Conservation (phyloP, 2,797 vertebrate genomes). For the Karalla daura region DNA sequence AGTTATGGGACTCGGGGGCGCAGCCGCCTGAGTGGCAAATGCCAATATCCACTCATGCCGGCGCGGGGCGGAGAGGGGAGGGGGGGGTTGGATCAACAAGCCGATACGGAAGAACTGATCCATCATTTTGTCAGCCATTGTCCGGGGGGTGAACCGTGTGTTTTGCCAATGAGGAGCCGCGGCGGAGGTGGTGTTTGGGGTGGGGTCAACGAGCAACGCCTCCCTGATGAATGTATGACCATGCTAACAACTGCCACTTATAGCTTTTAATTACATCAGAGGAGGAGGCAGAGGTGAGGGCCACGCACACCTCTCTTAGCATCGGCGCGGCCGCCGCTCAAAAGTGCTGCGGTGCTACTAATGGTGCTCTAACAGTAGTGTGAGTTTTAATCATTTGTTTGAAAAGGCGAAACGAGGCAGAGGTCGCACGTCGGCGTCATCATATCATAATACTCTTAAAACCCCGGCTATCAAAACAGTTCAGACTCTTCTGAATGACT, state of each 20-base stretch:
- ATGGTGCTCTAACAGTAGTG: constrained; percentile 23
- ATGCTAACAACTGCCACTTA: constrained; percentile 81
- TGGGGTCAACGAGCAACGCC: constrained; percentile 64
- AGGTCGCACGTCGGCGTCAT: constrained; percentile 56
- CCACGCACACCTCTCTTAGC: constrained; percentile 19
- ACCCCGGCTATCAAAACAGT: constrained; percentile 42
- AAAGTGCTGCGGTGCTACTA: constrained; percentile 19
- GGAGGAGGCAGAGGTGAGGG: constrained; percentile 36
- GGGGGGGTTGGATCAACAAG: constrained; percentile 89
- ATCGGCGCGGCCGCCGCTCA: constrained; percentile 2
- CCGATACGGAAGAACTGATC: constrained; percentile 89
- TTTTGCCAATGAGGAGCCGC: constrained; percentile 84
- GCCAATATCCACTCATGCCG: constrained; percentile 89
- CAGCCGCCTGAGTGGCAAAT: constrained; percentile 91
- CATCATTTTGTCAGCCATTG: constrained; percentile 91
- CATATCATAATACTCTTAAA: constrained; percentile 64
- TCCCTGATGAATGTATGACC: constrained; percentile 71
- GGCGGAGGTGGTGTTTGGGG: constrained; percentile 9
- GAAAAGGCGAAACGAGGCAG: constrained; percentile 50
- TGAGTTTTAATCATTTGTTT: constrained; percentile 48
- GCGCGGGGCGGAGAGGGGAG: constrained; percentile 57
- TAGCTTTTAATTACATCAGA: constrained; percentile 67
- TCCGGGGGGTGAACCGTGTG: constrained; percentile 75
- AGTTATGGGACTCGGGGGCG: constrained; percentile 82
- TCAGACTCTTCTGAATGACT: constrained; percentile 51